phyloP scores from a whole-genome alignment of 2,113 vertebrate species.

The Pelobates fuscus region DNA sequence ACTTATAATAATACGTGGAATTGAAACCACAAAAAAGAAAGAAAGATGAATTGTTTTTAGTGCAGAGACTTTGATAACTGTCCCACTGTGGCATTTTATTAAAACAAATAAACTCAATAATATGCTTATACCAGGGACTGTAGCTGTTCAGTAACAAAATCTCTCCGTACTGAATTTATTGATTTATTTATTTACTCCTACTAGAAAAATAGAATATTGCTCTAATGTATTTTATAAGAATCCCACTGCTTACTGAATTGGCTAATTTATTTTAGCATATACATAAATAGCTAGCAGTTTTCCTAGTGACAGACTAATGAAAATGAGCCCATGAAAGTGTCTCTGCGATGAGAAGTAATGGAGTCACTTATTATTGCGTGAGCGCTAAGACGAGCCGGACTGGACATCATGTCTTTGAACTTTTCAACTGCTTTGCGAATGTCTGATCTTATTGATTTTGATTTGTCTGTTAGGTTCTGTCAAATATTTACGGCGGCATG shows the following conservation, averaged over 20 bases:
- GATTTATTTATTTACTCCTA: conserved; percentile 84
- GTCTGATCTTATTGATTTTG: conserved; percentile 78
- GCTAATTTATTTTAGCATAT: conserved; percentile 85
- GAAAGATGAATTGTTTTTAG: conserved; percentile 17
- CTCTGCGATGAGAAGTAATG: conserved; percentile 72
- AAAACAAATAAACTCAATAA: conserved; percentile 84
- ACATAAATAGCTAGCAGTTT: conserved; percentile 94
- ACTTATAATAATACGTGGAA: conserved; percentile 10
- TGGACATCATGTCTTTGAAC: conserved; percentile 82
- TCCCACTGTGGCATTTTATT: conserved; percentile 76
- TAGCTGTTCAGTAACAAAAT: conserved; percentile 66
- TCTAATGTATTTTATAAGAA: conserved; percentile 85
- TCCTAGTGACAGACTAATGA: conserved; percentile 84
- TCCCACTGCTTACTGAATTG: conserved; percentile 87
- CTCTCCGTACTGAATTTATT: conserved; percentile 73
- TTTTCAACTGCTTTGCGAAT: conserved; percentile 79
- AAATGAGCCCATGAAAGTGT: conserved; percentile 79
- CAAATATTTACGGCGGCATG: conserved; percentile 53
- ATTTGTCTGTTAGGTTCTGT: conserved; percentile 66
- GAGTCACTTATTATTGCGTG: conserved; percentile 76
- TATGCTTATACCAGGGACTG: conserved; percentile 71
- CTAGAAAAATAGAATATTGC: conserved; percentile 78
- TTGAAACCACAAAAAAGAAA: conserved; percentile 1
- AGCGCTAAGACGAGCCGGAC: conserved; percentile 69
- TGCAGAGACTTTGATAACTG: background rate